Conservation (phyloP, 2,888 invertebrate genomes). For the Catocala nupta region DNA sequence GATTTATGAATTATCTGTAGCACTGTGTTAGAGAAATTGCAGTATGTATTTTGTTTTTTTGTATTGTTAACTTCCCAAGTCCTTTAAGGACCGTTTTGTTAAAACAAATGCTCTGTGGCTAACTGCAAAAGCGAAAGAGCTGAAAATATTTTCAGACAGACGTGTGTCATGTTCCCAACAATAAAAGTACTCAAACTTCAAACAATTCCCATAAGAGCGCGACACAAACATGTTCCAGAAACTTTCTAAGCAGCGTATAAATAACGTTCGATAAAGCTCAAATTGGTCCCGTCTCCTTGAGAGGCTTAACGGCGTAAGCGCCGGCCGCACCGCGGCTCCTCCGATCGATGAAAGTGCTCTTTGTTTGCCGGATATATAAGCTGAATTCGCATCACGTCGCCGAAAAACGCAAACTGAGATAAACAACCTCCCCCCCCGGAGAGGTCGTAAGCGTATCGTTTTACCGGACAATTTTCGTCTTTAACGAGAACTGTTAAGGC, state of each 20-base stretch:
- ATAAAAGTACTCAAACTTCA: constrained; percentile 72
- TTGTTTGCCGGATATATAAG: constrained; percentile 83
- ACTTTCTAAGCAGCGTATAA: constrained; percentile 83
- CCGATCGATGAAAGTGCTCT: constrained; percentile 83
- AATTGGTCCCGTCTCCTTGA: constrained; percentile 67
- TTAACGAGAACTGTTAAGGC: constrained; percentile 81
- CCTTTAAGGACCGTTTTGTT: too few relatives aligned
- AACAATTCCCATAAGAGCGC: constrained; percentile 79
- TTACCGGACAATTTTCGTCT: constrained; percentile 85
- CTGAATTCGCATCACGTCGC: constrained; percentile 86
- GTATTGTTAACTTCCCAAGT: too few relatives aligned
- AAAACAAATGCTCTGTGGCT: not conserved
- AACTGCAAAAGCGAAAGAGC: not conserved
- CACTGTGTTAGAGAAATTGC: too few relatives aligned
- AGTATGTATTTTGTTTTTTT: too few relatives aligned
- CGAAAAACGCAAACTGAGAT: constrained; percentile 87
- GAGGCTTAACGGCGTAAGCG: constrained; percentile 72
- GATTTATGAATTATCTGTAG: too few relatives aligned
- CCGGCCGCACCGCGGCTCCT: constrained; percentile 64
- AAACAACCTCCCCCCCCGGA: constrained; percentile 83
- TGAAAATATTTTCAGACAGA: constrained; percentile 22
- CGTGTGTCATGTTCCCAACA: constrained; percentile 55
- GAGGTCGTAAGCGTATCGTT: constrained; percentile 82
- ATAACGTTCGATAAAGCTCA: constrained; percentile 82
- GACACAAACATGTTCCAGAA: constrained; percentile 77